Evolutionary conservation across 1,140 invertebrate genomes (phyloP), one percentile per base, ranked within the genome.

Genomic region (Mesaphorura yosii): DNA sequence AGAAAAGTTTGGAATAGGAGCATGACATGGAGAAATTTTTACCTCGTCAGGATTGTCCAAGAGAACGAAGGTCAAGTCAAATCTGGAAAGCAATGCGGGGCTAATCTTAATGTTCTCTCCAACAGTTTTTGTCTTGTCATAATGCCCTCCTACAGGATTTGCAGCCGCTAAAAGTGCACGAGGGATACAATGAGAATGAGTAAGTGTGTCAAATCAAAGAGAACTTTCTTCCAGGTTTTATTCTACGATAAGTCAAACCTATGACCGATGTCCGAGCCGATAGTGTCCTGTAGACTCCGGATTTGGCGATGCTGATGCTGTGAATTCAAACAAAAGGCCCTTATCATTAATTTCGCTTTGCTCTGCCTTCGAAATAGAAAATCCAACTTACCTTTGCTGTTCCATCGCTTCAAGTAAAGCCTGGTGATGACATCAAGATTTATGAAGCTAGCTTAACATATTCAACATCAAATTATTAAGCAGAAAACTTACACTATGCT

Each of bases 351-450:
- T n/a, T n/a, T n/a, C n/a, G n/a, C n/a, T n/a, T n/a, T n/a, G n/a
- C n/a, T n/a, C n/a, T n/a, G n/a, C n/a, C n/a, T n/a, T n/a, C n/a
- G n/a, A n/a, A n/a, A n/a, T n/a, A n/a, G n/a, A n/a, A n/a, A n/a
- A n/a, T n/a, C n/a, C n/a, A n/a, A n/a, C n/a, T n/a, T n/a, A n/a
- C n/a, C n/a, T 80, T 62, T 93, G 85, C 64, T 94, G 89, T 69
- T 96, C 91, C 89, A 97, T 94, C 14, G 86, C 86, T 76, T 96
- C 91, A 38, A 95, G 70, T 31, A 97, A 71, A 44, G 81, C 80
- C 72, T 80, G 57, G 3, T 25, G 25, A 48, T 20, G 22, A 48
- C 6, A 31, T 17, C 7, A 7, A 14, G 15, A 23, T 17, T 12
- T n/a, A n/a, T n/a, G n/a, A n/a, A n/a, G n/a, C n/a, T 12, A 12